A percentile compares a stretch with the other conserved stretches of the same genome.
These are phyloP conservation scores for Myotis davidii DNA, from an alignment of 2,113 vertebrate species.

Conservation along the genomic window DNA sequence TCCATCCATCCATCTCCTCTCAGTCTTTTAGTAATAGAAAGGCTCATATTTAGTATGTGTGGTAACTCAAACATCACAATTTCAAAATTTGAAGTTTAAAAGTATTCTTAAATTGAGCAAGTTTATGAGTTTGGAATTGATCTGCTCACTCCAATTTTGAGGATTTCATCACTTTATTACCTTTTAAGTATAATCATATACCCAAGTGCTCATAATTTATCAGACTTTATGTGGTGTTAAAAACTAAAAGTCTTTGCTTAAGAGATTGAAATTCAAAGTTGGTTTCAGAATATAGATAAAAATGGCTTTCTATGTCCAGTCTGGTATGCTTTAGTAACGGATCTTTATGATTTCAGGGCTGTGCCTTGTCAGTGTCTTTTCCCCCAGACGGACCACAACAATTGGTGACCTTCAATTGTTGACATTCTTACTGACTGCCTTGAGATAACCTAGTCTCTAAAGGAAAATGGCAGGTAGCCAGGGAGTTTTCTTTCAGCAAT, in stretches of 20 bases:
- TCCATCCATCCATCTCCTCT: neutral
- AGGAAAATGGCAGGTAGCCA: neutral
- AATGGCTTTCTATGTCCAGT: neutral
- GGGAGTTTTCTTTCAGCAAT: neutral
- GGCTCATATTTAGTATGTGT: neutral
- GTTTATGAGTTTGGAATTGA: neutral
- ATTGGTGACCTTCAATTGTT: neutral
- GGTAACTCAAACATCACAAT: neutral
- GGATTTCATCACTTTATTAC: neutral
- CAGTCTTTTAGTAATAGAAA: neutral
- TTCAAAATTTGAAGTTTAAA: slow-evolving; percentile 22
- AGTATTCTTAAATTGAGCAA: neutral
- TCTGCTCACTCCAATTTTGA: neutral
- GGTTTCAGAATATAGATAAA: neutral
- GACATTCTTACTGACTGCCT: neutral
- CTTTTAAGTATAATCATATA: neutral
- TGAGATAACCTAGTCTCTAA: neutral
- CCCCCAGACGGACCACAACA: too few species aligned
- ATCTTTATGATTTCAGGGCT: neutral
- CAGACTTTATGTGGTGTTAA: neutral
- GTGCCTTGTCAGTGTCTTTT: neutral
- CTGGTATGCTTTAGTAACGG: neutral
- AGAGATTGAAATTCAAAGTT: slow-evolving; percentile 3
- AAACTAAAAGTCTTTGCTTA: neutral
- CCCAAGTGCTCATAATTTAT: neutral